These are phyloP conservation scores for Pedetes capensis DNA, from an alignment of 2,113 vertebrate species.

Conservation along the genomic window DNA sequence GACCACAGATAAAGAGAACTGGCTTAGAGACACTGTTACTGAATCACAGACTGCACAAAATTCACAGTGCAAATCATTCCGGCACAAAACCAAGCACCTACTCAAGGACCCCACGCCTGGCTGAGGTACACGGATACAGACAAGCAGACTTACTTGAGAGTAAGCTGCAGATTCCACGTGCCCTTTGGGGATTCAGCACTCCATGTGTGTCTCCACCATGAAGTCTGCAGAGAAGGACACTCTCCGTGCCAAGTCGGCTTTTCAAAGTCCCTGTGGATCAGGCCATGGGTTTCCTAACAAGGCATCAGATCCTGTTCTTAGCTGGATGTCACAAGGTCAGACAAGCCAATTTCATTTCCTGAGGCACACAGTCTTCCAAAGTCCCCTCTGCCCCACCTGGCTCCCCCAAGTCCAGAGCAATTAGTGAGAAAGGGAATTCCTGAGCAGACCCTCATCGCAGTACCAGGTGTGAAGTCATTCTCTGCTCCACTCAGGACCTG, in stretches of 20 bases:
- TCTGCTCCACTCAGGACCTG: neutral
- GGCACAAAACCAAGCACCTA: neutral
- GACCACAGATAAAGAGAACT: too few relatives aligned
- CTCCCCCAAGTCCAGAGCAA: neutral
- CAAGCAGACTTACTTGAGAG: neutral
- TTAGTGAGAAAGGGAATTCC: neutral
- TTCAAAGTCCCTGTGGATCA: neutral
- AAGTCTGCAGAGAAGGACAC: neutral
- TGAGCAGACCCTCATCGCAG: neutral
- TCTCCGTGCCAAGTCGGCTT: neutral
- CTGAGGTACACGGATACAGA: accelerated
- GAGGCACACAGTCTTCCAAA: neutral
- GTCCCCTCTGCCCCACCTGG: accelerated
- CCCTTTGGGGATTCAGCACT: neutral
- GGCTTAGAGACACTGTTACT: neutral
- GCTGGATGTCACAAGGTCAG: neutral
- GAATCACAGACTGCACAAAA: neutral
- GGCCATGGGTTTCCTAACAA: neutral
- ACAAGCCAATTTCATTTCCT: neutral
- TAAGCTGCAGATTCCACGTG: accelerated
- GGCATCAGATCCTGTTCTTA: too few relatives aligned
- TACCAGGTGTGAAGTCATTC: neutral
- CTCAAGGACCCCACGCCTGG: neutral
- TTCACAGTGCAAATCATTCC: neutral
- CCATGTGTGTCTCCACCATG: accelerated